Evolutionary conservation across 2,888 invertebrate species (phyloP).

Genomic region (Ormyrus labotus): DNA sequence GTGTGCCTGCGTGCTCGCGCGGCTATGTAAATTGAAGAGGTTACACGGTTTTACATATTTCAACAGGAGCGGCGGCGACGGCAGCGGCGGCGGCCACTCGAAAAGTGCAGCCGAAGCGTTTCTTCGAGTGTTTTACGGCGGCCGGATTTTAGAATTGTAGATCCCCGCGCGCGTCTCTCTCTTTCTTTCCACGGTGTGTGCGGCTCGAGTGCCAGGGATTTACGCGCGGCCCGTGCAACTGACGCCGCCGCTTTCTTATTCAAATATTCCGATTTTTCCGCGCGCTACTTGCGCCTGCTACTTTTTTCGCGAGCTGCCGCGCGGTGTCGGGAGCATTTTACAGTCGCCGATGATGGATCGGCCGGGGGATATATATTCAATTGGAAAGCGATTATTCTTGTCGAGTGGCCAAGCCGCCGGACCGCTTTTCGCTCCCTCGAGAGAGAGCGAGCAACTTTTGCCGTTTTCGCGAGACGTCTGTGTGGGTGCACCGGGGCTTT

Average conservation of each 20-base stretch:
- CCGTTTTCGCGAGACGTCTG: conserved; percentile 1
- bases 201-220: conserved; percentile 33
- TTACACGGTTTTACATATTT: conserved; percentile 76
- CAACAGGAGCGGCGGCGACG: conserved; percentile 66
- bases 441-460: conserved; percentile 6
- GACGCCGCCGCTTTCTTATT: conserved; percentile 42
- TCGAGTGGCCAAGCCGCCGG: conserved; percentile 66
- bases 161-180: conserved; percentile 64
- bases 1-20: conserved; percentile 1
- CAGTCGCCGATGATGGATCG: conserved; percentile 65
- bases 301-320: conserved; percentile 6
- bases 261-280: conserved; percentile 42
- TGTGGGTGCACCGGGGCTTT: no score
- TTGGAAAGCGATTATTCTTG: conserved; percentile 75
- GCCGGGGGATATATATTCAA: conserved; percentile 71
- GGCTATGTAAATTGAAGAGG: conserved; percentile 74
- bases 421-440: conserved; percentile 28
- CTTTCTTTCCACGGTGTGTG: conserved; percentile 8
- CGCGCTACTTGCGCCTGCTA: background rate
- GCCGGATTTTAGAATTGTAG: conserved; percentile 74
- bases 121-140: conserved; percentile 75
- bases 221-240: conserved; percentile 52
- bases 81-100: conserved; percentile 65
- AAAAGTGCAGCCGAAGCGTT: conserved; percentile 75
- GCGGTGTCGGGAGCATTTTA: conserved; percentile 70